Base-by-base conservation (phyloP, 1,140 invertebrate species). In the Cydia fagiglandana region DNA sequence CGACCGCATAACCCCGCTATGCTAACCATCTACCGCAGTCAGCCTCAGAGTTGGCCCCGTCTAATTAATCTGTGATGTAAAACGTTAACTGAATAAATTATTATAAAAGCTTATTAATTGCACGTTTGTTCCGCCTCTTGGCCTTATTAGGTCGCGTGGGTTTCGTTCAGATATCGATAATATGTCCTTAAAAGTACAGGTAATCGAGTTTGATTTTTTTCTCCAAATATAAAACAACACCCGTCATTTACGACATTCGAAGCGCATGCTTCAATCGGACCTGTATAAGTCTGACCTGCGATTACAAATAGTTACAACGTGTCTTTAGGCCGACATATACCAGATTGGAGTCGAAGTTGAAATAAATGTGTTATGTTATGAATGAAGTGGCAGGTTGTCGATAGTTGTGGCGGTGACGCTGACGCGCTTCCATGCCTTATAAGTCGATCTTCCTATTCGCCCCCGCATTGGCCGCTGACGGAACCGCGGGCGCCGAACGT, bases 391-490 rank as follows among this genome's bases (percentile, higher is more conserved):
- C 56, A 61, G 56, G 56, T 61, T 61, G 56, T 84, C 82, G 81
- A 80, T 77, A 82, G 83, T 87, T 87, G 84, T 81, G 80, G 84
- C 85, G 91, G 86, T 92, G 91, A 92, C 91, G 91, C 79, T 81
- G 84, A 76, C 64, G 74, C 64, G 81, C 79, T 78, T 77, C 80
- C 80, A 77, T 83, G 73, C 91, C 91, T 81, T 92, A 91, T 90
- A 91, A 83, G 89, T 84, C 77, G 78, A 84, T 87, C 84, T 91
- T 88, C 87, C 88, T 90, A 89, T 80, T 89, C 89, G 88, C 91
- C 91, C 89, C 89, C 90, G 84, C 85, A 74, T 80, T 73, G 74
- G 75, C 47, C 61, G 76, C 77, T 83, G 77, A 81, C 81, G 82
- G 79, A 85, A 84, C 80, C 79, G 78, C 77, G 56, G 74, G 77